Conservation (phyloP, 35 echinoderm and acorn worm genomes). For the Heliocidaris erythrogramma region DNA sequence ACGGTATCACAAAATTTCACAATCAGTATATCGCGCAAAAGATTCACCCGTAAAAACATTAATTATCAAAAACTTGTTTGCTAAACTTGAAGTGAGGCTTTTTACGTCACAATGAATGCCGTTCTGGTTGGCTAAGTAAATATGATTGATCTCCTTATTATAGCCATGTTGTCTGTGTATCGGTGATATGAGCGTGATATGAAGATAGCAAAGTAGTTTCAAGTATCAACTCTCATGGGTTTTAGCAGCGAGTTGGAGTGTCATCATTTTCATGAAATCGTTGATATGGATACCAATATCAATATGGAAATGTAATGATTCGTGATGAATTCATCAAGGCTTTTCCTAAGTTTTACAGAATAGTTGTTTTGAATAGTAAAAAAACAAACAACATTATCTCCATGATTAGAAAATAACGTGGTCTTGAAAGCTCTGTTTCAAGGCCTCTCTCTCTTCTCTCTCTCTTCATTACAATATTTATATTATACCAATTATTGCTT, state of each 20-base stretch:
- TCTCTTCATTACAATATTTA: too few relatives aligned
- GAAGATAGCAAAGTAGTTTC: neutral
- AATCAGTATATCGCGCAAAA: neutral
- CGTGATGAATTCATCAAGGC: neutral
- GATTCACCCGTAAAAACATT: neutral
- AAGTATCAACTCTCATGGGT: neutral
- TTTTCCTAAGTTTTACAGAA: neutral
- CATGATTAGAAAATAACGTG: too few relatives aligned
- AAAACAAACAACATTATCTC: too few relatives aligned
- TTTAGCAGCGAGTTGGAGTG: neutral
- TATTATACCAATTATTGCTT: too few relatives aligned
- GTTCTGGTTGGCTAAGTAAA: neutral
- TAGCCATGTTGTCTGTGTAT: neutral
- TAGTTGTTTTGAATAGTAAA: neutral
- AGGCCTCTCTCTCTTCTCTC: neutral
- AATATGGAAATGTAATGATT: neutral
- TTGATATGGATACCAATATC: neutral
- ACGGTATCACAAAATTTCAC: neutral
- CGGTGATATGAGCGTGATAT: neutral
- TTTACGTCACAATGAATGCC: neutral
- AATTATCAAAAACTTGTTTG: neutral
- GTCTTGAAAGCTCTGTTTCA: neutral
- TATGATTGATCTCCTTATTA: neutral
- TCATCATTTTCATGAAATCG: neutral
- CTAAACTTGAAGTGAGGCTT: neutral